Evolutionary conservation across 2,797 vertebrate genomes (phyloP), one percentile per base, ranked within the genome.

Genomic region (Amniataba percoides): DNA sequence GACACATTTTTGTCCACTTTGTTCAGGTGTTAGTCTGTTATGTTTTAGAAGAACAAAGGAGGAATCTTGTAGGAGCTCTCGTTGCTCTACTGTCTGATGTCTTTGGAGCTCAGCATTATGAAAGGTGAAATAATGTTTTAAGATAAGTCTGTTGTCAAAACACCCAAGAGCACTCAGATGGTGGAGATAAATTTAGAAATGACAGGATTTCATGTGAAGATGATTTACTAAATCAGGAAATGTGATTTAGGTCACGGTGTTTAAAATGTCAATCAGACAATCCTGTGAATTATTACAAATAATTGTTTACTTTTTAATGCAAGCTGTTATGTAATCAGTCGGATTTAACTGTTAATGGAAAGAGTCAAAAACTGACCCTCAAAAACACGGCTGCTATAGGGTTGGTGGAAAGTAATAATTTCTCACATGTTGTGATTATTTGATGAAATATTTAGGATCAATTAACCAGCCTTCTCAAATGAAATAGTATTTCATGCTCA

Each of bases 31-130:
- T 63, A 36, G 12, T 77, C 27, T 19, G 8, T 23, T 51, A 10
- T 2, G 0, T 46, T 43, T 63, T 16, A 56, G 40, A 84, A 49
- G n/a, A 81, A 73, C 25, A 75, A 74, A 69, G 46, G 42, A 67
- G 56, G 49, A 48, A 62, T 15, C 11, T 53, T 45, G 25, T n/a
- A 39, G 34, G 76, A 74, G 42, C 42, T 31, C n/a, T 21, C 18
- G 25, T 3, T 40, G 55, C 14, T 72, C 39, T 40, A 2, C 23
- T 48, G 70, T 56, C 31, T 39, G 23, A 64, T 5, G n/a, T 57
- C 13, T 3, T 71, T 18, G 23, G 21, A 58, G 68, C 53, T 75
- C 34, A 58, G 60, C 45, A 39, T 34, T 31, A 59, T 31, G 18
- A 79, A 57, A 52, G 48, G 36, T 71, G 19, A 39, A 52, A 52